Conservation (phyloP, 2,888 invertebrate species). For the Eupithecia subfuscata region DNA sequence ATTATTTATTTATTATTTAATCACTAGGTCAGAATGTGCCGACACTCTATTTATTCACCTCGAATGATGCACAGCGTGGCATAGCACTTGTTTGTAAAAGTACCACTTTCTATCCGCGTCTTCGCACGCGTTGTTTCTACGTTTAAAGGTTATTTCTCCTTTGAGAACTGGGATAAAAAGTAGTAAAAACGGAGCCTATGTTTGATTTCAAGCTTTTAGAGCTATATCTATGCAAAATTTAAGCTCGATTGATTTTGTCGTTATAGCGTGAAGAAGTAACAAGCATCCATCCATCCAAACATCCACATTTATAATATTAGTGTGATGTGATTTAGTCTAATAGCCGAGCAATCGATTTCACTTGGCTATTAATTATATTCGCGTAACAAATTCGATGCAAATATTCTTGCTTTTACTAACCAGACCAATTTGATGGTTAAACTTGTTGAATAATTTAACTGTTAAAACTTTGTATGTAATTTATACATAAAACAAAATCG, state of each 20-base stretch:
- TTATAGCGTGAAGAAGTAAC: no score
- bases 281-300: no score
- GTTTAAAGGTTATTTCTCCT: no score
- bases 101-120: no score
- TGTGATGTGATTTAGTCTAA: neutral
- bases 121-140: no score
- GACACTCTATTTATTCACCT: neutral
- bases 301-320: no score
- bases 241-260: no score
- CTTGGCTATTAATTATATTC: neutral
- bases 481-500: no score
- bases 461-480: neutral
- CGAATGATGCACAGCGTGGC: neutral
- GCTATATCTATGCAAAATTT: no score
- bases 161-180: no score
- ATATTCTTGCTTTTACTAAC: neutral
- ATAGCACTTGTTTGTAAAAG: neutral
- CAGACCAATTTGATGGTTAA: neutral
- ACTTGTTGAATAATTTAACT: neutral
- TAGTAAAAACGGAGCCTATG: no score
- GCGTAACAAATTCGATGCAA: neutral
- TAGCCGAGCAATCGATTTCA: neutral
- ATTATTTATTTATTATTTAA: neutral
- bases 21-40: neutral
- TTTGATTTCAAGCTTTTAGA: no score